Evolutionary conservation across 2,888 invertebrate genomes (phyloP).

Genomic region (Megamerina dolium): DNA sequence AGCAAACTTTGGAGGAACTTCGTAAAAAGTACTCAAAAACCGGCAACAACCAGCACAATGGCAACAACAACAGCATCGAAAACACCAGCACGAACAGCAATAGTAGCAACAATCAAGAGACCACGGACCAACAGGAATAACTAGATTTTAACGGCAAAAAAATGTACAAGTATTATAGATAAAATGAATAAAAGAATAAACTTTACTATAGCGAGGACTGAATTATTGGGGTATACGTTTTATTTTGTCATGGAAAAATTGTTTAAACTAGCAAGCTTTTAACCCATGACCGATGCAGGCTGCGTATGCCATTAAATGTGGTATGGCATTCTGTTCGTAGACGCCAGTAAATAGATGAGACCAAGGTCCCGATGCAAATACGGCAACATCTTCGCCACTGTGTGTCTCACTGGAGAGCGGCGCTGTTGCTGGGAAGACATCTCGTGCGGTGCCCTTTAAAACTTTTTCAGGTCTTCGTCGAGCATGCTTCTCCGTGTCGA

Average conservation of each 20-base stretch:
- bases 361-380: constrained; percentile 73
- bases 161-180: no score
- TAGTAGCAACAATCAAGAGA: no score
- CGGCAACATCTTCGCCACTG: constrained; percentile 73
- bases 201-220: no score
- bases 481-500: constrained; percentile 26
- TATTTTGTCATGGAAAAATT: no score
- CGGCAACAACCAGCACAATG: neutral
- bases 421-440: constrained; percentile 56
- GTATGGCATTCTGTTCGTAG: constrained; percentile 73
- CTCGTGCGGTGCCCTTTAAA: constrained; percentile 16
- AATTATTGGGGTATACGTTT: no score
- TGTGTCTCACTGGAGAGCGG: constrained; percentile 57
- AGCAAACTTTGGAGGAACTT: constrained; percentile 29
- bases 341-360: constrained; percentile 73
- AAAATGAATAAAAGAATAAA: no score
- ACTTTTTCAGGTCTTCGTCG: constrained; percentile 33
- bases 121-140: no score
- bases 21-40: constrained; percentile 28
- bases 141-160: no score
- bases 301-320: constrained; percentile 69
- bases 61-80: no score
- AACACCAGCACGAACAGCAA: no score
- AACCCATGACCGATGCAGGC: constrained; percentile 63
- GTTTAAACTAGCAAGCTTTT: constrained; percentile 46